Percentiles rank a stretch among this genome's conserved stretches.
Conservation (phyloP, 2,113 vertebrate genomes). For the Podiceps cristatus region DNA sequence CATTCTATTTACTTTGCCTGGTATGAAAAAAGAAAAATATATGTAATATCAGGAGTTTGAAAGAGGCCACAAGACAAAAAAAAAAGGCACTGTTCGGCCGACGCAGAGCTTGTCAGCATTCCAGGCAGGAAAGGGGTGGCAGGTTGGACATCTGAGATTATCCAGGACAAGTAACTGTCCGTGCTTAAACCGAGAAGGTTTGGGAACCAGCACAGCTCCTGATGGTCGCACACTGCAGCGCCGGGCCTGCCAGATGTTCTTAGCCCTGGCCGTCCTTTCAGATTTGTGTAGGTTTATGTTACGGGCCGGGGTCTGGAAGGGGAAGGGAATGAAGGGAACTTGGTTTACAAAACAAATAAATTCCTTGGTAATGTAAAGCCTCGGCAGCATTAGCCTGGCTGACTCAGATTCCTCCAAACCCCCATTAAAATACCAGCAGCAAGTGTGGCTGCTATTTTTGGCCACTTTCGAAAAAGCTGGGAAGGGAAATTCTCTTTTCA, state of each 20-base stretch:
- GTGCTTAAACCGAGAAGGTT: not conserved
- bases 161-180: not conserved
- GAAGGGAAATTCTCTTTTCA: not conserved
- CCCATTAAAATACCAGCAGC: slow-evolving; percentile 84
- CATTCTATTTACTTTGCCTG: not conserved
- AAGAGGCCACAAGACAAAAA: not conserved
- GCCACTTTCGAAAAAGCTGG: slow-evolving; percentile 41
- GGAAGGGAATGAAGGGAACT: slow-evolving; percentile 49
- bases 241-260: not conserved
- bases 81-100: rapidly evolving
- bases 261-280: not conserved
- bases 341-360: slow-evolving; percentile 83
- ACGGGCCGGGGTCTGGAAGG: not conserved
- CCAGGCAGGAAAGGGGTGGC: not conserved
- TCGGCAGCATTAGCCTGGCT: slow-evolving; percentile 70
- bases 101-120: not conserved
- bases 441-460: slow-evolving; percentile 65
- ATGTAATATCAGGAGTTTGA: not conserved
- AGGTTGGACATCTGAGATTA: slow-evolving; percentile 46
- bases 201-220: not conserved
- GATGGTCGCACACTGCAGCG: not conserved
- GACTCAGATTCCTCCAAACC: slow-evolving; percentile 76
- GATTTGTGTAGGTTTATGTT: slow-evolving; percentile 48
- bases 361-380: slow-evolving; percentile 76
- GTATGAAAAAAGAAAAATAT: not conserved